Percentiles rank a stretch among this genome's conserved stretches.
Evolutionary conservation across 2,797 vertebrate genomes (phyloP).

Genomic region (Myripristis murdjan): DNA sequence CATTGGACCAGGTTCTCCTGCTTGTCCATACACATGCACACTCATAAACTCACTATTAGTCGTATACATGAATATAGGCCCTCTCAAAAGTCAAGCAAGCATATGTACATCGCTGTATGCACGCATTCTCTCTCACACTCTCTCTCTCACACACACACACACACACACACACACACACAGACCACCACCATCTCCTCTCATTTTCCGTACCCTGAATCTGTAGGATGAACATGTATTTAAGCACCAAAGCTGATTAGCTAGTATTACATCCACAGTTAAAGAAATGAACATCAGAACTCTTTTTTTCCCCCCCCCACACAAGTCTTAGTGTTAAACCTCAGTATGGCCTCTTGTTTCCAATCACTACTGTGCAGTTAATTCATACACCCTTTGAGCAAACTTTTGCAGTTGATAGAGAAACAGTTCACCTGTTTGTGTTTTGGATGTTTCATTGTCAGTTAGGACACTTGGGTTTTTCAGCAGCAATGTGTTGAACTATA

Average conservation of each 20-base stretch:
- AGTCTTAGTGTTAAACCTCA: not conserved
- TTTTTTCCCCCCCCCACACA: not conserved
- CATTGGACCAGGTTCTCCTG: slow-evolving; percentile 22
- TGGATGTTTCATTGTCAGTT: too few species aligned
- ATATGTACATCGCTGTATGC: not conserved
- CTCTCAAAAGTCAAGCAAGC: slow-evolving; percentile 12
- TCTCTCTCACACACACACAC: not conserved
- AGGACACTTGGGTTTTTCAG: too few species aligned
- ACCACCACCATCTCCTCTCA: not conserved
- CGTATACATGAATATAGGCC: not conserved
- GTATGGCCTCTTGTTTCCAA: slow-evolving; percentile 5
- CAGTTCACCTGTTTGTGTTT: too few species aligned
- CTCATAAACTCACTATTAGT: not conserved
- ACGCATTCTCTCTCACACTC: too few species aligned
- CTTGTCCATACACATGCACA: slow-evolving; percentile 5
- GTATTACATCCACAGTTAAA: slow-evolving; percentile 71
- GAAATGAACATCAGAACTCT: slow-evolving; percentile 53
- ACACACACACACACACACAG: slow-evolving; percentile 1
- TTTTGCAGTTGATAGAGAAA: too few species aligned
- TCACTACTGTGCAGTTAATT: not conserved
- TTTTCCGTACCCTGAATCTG: slow-evolving; percentile 66
- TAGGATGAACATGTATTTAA: slow-evolving; percentile 73
- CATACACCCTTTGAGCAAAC: too few species aligned
- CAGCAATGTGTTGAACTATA: too few species aligned
- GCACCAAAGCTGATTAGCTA: slow-evolving; percentile 83